Evolutionary conservation across 2,797 vertebrate genomes (phyloP), one percentile per base, ranked within the genome.

Genomic region (Crenuchus spilurus): DNA sequence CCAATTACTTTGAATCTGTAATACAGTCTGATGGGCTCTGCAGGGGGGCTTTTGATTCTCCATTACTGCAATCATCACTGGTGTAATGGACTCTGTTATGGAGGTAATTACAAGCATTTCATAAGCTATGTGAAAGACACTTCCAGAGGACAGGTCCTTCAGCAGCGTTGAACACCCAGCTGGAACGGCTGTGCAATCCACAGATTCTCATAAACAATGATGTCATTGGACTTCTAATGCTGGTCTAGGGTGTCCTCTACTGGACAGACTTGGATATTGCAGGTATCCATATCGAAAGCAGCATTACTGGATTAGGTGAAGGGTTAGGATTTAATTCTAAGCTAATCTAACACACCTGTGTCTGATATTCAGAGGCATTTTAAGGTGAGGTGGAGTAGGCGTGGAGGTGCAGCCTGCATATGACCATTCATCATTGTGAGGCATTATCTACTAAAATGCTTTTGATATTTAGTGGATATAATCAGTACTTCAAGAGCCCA

Each of bases 221-320:
- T 28, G 52, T 70, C 58, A 58, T 58, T 10, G 16, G 9, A 18
- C 7, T 60, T 11, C n/a, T 41, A 28, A 14, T 1, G 10, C 44
- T 69, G 39, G 31, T 78, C 65, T 70, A 61, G 44, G 24, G 22
- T 10, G 52, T 57, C 76, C 79, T 72, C 83, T 80, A 58, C 10
- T 67, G 80, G 57, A 44, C 66, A 33, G 33, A 16, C 3, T 13
- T 16, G 28, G 31, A 18, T 3, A 41, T 11, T 52, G 16, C 55
- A 64, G 48, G 37, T 11, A 28, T 49, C 14, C 26, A 48, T 68
- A 9, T 37, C 26, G 7, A 51, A 20, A 70, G 2, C 11, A 2
- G 28, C 41, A 13, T 70, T 31, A 20, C 39, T 16, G 11, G 13
- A 22, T 70, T 46, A 31, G 46, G 26, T 1, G 20, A 13, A 14